Evolutionary conservation across 2,113 vertebrate species (phyloP).

Genomic region (Megatriorchis doriae): DNA sequence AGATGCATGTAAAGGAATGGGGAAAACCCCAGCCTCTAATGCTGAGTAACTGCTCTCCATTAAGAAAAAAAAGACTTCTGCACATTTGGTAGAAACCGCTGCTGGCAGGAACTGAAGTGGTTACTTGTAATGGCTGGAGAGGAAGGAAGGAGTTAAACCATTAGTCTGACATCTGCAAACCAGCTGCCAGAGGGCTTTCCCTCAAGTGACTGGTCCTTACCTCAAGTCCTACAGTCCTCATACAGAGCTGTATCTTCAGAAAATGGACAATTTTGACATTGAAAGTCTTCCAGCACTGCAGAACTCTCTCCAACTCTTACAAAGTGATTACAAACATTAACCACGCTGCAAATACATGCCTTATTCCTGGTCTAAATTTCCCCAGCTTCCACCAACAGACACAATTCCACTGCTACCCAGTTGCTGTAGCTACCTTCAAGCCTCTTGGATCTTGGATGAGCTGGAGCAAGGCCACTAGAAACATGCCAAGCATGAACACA

Average conservation of each 20-base stretch:
- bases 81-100: neutral
- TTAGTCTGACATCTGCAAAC: neutral
- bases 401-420: neutral
- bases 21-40: neutral
- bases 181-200: neutral
- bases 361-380: neutral
- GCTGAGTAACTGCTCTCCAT: neutral
- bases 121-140: neutral
- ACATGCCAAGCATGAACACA: neutral
- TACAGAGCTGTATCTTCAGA: neutral
- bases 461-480: neutral
- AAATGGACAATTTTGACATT: neutral
- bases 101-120: neutral
- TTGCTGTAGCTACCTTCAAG: neutral
- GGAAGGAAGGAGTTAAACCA: neutral
- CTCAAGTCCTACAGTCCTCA: neutral
- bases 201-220: neutral
- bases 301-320: neutral
- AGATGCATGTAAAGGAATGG: neutral
- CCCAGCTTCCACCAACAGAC: neutral
- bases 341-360: neutral
- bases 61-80: neutral
- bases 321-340: neutral
- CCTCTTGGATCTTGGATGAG: neutral
- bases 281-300: neutral